Evolutionary conservation across 2,888 invertebrate species (phyloP).

Genomic region (Polyommatus icarus): DNA sequence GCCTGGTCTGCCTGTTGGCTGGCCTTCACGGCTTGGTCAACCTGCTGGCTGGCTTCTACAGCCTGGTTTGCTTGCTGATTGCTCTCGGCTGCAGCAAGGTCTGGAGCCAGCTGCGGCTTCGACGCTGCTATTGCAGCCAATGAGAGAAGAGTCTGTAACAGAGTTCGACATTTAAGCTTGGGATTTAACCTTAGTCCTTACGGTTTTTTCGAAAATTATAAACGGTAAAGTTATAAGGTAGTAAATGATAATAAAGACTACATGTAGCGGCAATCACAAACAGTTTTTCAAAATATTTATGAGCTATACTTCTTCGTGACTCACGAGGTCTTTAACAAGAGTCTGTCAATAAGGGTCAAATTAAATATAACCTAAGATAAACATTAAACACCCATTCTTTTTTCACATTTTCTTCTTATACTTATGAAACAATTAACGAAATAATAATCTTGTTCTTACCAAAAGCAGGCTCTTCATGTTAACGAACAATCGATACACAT

Average conservation of each 20-base stretch:
- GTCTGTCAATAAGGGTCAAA: too few relatives aligned
- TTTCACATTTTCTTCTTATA: background rate
- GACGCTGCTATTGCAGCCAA: slow-evolving; percentile 4
- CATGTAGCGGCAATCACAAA: too few relatives aligned
- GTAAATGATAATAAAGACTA: too few relatives aligned
- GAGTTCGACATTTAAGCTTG: too few relatives aligned
- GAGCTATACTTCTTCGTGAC: too few relatives aligned
- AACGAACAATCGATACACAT: background rate
- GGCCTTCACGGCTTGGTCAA: background rate
- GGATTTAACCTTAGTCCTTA: too few relatives aligned
- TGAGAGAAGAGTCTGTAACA: slow-evolving; percentile 21
- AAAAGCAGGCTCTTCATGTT: slow-evolving; percentile 25
- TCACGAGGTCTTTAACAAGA: too few relatives aligned
- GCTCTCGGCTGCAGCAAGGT: background rate
- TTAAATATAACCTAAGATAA: background rate
- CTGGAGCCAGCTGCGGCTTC: background rate
- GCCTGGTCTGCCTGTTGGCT: background rate
- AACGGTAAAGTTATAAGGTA: too few relatives aligned
- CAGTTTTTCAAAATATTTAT: too few relatives aligned
- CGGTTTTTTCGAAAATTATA: too few relatives aligned
- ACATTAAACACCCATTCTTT: background rate
- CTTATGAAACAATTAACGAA: too few relatives aligned
- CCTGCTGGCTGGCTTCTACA: too few relatives aligned
- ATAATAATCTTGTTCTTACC: slow-evolving; percentile 13
- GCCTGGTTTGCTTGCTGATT: background rate